Base-by-base conservation (phyloP, 2,113 vertebrate genomes). In the Syngnathus typhle region DNA sequence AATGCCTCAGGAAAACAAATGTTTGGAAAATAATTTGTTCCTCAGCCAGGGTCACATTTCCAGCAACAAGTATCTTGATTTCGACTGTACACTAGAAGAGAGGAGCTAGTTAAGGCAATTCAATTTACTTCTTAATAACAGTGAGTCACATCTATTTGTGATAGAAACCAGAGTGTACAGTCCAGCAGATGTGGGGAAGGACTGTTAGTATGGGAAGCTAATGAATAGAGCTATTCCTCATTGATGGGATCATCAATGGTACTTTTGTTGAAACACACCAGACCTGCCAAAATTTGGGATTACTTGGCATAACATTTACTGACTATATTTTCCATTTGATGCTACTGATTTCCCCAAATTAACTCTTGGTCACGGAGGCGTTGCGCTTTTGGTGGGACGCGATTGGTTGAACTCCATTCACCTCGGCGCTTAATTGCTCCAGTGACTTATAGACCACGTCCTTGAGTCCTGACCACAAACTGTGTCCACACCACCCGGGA, bases 191-290 rank as follows among this genome's bases (percentile, higher is more conserved):
- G 49, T 52, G n/a, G 27, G 18, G 18, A 36, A 37, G 55, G 27
- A 36, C 27, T 16, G 13, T 21, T 61, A 21, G 38, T 38, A 39
- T 27, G 12, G n/a, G 19, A 44, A 61, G 38, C 37, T n/a, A 41
- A 61, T 41, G 37, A 37, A 8, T 60, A 7, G 37, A 3, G 18
- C 36, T 61, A 12, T 21, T 43, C 11, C 41, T 62, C 38, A 44
- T 61, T 23, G 11, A 43, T 23, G n/a, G 39, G 61, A 73, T 68
- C 67, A 38, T 80, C 76, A 78, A 78, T 80, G 76, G 63, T 52
- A 13, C 80, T 79, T 79, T 79, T 87, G 74, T 81, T 78, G 27
- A 37, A 71, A 64, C 43, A n/a, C 1, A n/a, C 43, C 13, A 43
- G 37, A 64, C 44, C 63, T 59, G 82, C 84, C 84, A 83, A 49